These are phyloP conservation scores for Oncopeltus fasciatus DNA, from an alignment of 1,140 invertebrate species.

Conservation along the genomic window DNA sequence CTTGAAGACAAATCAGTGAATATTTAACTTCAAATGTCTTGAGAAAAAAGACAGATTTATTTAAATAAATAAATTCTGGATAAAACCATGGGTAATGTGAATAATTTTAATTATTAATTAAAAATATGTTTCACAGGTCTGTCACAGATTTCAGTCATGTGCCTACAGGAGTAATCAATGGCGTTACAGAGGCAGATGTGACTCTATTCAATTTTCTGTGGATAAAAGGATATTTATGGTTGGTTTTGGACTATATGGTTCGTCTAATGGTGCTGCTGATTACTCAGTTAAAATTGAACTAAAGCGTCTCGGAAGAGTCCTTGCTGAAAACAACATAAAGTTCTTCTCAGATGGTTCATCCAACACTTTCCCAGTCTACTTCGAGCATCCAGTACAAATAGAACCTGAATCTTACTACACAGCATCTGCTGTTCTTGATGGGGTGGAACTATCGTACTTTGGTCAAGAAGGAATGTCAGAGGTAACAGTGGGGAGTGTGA, in stretches of 20 bases:
- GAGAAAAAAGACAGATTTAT: too few species aligned
- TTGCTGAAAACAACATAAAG: conserved; percentile 79
- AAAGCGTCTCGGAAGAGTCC: conserved; percentile 64
- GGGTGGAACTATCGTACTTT: conserved; percentile 82
- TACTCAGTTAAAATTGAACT: conserved; percentile 83
- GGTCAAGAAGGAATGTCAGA: conserved; percentile 90
- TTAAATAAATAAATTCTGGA: too few species aligned
- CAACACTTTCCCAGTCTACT: conserved; percentile 86
- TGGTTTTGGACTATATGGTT: conserved; percentile 82
- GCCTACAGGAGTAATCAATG: conserved; percentile 92
- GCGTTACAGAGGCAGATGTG: conserved; percentile 79
- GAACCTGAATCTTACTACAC: conserved; percentile 84
- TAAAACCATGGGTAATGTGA: too few species aligned
- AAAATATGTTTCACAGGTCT: too few species aligned
- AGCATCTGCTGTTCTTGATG: conserved; percentile 76
- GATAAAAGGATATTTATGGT: conserved; percentile 84
- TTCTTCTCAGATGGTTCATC: conserved; percentile 88
- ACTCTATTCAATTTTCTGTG: conserved; percentile 85
- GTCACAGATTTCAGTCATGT: conserved; percentile 87
- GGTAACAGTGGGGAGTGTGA: conserved; percentile 73
- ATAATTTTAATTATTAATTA: too few species aligned
- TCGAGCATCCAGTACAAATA: conserved; percentile 81
- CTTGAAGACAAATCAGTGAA: too few species aligned
- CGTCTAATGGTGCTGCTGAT: conserved; percentile 77
- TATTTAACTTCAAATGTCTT: too few species aligned